Evolutionary conservation across 2,797 vertebrate species (phyloP), one percentile per base, ranked within the genome.

Genomic region (Arnoldichthys spilopterus): DNA sequence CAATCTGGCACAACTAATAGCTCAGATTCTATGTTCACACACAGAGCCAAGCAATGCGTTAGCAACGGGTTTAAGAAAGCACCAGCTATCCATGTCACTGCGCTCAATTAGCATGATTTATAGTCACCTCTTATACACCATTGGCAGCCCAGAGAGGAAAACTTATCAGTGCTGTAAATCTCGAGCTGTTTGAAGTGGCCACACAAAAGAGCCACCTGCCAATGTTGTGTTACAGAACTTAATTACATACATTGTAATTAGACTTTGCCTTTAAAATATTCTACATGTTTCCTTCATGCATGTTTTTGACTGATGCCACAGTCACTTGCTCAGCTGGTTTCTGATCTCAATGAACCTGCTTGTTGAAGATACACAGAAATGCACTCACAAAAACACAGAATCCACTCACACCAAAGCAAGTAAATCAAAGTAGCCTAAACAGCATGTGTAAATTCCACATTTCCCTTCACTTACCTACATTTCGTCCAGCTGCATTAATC

Each of bases 31-130:
- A n/a, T 28, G 12, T 11, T 26, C 24, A 79, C 15, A 79, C 13
- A 74, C 72, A 40, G 32, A 69, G 58, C 72, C 62, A 15, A 34
- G 71, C 72, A 76, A 74, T 75, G 59, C 7, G 82, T 79, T 77
- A 47, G 63, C 73, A 40, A 37, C 13, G n/a, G 59, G 77, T 76
- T 64, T 79, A 79, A 59, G 43, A 47, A 63, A 37, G 43, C 45
- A 51, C 24, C 37, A 22, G 56, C 43, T 24, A 47, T 40, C 30
- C 37, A 56, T 47, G 72, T 72, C 68, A 56, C 45, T 49, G 40
- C 9, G 30, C 47, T 63, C 59, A 43, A 49, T 70, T 56, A 54
- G 40, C 11, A 62, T 51, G 61, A 53, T 56, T n/a, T 67, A 61
- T 26, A 74, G 12, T 34, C 64, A 63, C n/a, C 18, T 70, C 62